Evolutionary conservation across 1,140 invertebrate species (phyloP).

Genomic region (Centruroides sculpturatus): DNA sequence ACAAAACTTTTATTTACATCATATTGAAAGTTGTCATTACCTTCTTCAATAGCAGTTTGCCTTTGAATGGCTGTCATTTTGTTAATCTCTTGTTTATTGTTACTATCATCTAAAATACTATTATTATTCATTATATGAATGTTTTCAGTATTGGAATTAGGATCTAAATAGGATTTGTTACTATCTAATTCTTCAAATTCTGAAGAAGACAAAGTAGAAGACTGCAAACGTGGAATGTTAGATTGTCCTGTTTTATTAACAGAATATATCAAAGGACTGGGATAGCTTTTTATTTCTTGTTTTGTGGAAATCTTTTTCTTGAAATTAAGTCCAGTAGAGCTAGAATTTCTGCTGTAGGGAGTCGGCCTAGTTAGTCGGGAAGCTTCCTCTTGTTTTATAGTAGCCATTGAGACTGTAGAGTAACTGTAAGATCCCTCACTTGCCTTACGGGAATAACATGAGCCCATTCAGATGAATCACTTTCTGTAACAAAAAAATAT

Average conservation of each 20-base stretch:
- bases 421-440: conserved; percentile 9
- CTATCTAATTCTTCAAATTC: not conserved
- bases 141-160: conserved; percentile 7
- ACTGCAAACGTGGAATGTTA: conserved; percentile 12
- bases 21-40: conserved; percentile 2
- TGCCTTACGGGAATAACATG: conserved; percentile 15
- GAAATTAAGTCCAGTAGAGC: conserved; percentile 3
- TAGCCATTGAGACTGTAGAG: conserved; percentile 10
- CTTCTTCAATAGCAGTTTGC: not conserved
- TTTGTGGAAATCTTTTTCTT: not conserved
- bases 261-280: conserved; percentile 1
- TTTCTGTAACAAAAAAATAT: conserved; percentile 1
- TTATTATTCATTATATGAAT: conserved; percentile 14
- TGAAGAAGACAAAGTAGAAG: conserved; percentile 5
- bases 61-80: conserved; percentile 1
- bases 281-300: not conserved
- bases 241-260: conserved; percentile 2
- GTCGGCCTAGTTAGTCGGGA: conserved; percentile 9
- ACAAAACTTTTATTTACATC: conserved; percentile 9
- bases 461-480: conserved; percentile 8
- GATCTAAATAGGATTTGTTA: not conserved
- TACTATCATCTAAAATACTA: conserved; percentile 6
- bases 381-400: conserved; percentile 8
- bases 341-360: conserved; percentile 6
- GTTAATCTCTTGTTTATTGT: conserved; percentile 2